Percentiles rank a stretch among this genome's conserved stretches.
These are phyloP conservation scores for Eremobia ochroleuca DNA, from an alignment of 2,888 invertebrate species.

Conservation along the genomic window DNA sequence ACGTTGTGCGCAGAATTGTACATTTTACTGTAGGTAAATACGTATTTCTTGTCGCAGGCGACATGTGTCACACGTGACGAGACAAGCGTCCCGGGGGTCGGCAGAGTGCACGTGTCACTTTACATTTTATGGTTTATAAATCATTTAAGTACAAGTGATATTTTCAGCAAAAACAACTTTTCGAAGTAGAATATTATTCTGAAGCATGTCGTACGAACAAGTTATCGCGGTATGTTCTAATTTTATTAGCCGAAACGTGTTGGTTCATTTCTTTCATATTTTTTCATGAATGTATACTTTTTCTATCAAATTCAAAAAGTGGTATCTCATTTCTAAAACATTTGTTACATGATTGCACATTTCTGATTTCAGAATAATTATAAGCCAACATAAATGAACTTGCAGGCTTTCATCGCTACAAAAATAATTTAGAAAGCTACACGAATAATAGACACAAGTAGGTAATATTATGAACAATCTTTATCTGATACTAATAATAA, in stretches of 20 bases:
- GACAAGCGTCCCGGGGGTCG: slow-evolving; percentile 19
- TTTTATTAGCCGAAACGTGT: not conserved
- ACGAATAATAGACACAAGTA: not conserved
- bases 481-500: not conserved
- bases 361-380: not conserved
- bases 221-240: not conserved
- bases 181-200: not conserved
- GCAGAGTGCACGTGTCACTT: slow-evolving; percentile 29
- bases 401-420: not conserved
- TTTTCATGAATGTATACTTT: not conserved
- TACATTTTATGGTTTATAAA: slow-evolving; percentile 20
- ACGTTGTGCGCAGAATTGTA: slow-evolving; percentile 25
- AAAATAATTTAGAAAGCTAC: not conserved
- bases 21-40: slow-evolving; percentile 39
- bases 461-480: slow-evolving; percentile 5
- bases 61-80: slow-evolving; percentile 17
- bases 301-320: slow-evolving; percentile 1
- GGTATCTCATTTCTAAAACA: not conserved
- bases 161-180: slow-evolving; percentile 10
- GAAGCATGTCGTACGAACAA: not conserved
- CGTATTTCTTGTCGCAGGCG: slow-evolving; percentile 14
- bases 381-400: not conserved
- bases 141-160: slow-evolving; percentile 6
- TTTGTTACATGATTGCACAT: not conserved
- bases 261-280: not conserved